These are phyloP conservation scores for Lophochroa leadbeateri DNA, from an alignment of 2,113 vertebrate genomes.

Conservation along the genomic window DNA sequence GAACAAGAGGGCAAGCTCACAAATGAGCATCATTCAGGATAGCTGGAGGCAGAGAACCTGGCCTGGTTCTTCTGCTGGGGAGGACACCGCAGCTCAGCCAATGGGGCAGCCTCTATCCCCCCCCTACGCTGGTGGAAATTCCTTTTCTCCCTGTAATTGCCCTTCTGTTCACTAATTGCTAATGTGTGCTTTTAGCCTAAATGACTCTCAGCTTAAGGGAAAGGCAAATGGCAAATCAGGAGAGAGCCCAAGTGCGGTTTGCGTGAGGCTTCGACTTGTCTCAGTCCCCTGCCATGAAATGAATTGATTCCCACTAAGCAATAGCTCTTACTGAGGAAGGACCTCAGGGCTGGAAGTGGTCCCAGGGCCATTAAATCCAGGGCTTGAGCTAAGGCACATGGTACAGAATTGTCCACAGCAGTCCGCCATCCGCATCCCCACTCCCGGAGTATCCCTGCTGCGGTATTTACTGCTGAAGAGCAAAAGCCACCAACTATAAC, in stretches of 20 bases:
- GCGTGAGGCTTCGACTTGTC: background rate
- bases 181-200: background rate
- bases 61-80: background rate
- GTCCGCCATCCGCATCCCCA: background rate
- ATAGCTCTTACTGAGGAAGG: background rate
- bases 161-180: background rate
- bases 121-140: background rate
- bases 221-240: background rate
- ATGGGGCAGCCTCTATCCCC: background rate
- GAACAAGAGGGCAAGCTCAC: background rate
- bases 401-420: background rate
- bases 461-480: rapidly evolving
- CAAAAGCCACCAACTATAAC: background rate
- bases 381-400: rapidly evolving
- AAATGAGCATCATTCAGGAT: background rate
- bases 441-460: background rate
- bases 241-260: background rate
- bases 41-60: background rate
- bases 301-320: background rate
- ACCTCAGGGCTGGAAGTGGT: background rate
- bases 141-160: background rate
- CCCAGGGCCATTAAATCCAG: background rate
- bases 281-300: background rate
- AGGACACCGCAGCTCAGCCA: background rate
- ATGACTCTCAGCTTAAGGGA: background rate